phyloP scores from a whole-genome alignment of 2,797 vertebrate species.

The Chaetodon trifasciatus region DNA sequence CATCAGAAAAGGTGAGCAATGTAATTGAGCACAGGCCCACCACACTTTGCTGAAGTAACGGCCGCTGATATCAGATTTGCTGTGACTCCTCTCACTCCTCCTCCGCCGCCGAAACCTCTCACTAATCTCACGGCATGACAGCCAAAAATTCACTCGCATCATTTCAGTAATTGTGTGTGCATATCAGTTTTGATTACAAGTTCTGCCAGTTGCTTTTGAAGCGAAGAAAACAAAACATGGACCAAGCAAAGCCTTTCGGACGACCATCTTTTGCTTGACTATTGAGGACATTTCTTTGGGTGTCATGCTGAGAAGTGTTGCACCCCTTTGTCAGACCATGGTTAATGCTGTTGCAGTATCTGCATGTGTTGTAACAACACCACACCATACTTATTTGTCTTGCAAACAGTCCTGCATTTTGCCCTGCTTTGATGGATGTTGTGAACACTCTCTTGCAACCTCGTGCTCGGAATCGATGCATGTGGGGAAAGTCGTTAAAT shows the following conservation, averaged over 20 bases:
- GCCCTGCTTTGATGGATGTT: background rate
- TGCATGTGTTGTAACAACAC: conserved; percentile 21
- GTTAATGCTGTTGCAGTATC: conserved; percentile 21
- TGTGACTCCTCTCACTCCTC: background rate
- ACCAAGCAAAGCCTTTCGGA: background rate
- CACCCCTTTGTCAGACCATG: conserved; percentile 14
- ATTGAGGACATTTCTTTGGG: conserved; percentile 3
- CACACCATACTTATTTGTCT: conserved; percentile 3
- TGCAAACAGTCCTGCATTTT: background rate
- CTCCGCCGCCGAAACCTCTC: conserved; percentile 1
- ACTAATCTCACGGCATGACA: background rate
- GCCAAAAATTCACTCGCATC: background rate
- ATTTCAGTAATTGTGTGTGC: background rate
- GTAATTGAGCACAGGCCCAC: background rate
- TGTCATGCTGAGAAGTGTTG: background rate
- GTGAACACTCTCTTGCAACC: background rate
- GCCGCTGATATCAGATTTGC: background rate
- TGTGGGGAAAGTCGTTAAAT: background rate
- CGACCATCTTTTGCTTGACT: background rate
- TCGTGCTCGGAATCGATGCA: background rate
- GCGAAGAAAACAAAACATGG: background rate
- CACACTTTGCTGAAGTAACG: background rate
- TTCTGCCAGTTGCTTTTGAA: background rate
- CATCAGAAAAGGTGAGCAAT: background rate
- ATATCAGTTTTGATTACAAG: conserved; percentile 11